Evolutionary conservation across 2,888 invertebrate genomes (phyloP), one percentile per base, ranked within the genome.

Genomic region (Lasiommata megera): DNA sequence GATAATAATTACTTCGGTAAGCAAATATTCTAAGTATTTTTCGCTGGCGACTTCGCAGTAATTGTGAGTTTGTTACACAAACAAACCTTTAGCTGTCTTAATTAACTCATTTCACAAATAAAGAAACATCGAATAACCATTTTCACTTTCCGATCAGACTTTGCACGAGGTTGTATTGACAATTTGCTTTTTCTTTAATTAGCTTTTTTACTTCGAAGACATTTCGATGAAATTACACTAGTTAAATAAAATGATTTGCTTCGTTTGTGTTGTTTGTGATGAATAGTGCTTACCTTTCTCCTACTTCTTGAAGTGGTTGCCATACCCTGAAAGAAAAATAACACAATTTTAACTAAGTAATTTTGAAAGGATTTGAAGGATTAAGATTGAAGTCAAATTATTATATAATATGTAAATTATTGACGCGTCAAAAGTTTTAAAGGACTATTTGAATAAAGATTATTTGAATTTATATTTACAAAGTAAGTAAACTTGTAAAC

Each of bases 281-380:
- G 14, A 58, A 61, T 54, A 47, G 12, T 28, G 37, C 71, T 76
- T 66, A 79, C 80, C 80, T 81, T 81, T 73, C 77, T 74, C 67
- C 84, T 79, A 74, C 77, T 84, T 63, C 84, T 76, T 52, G 84
- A 84, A 17, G 84, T 83, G 58, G 84, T 84, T 53, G 84, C 84
- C 88, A 88, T 88, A 60, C 88, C 88, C 88, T 88, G 84, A 47
- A 81, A 84, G 73, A 57, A 75, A 69, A 71, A 69, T 11, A 16
- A 31, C 6, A 46, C 16, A 5, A 16, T 16, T 29, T 12, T 3
- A 37, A 37, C 11, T 16, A 6, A 16, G 5, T 16, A 46, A 11
- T 46, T 29, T 40, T 6, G 12, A 40, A n/a, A 34, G 9, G 23
- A 6, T 23, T 23, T 5, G 23, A 23, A 23, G 23, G n/a, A n/a